Conservation (phyloP, 35 echinoderm and acorn worm genomes). For the Ophioderma brevispina region DNA sequence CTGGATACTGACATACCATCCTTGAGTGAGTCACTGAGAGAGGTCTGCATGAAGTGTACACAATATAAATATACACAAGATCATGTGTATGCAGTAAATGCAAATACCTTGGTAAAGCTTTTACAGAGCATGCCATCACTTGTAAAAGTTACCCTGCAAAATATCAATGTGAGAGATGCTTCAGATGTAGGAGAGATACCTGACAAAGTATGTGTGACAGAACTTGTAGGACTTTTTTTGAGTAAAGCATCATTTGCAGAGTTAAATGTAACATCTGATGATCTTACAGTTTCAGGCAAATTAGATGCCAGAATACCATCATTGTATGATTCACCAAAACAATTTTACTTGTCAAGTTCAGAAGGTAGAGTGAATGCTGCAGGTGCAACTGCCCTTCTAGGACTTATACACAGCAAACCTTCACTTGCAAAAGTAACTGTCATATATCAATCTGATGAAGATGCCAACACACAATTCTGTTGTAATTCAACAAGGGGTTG, state of each 20-base stretch:
- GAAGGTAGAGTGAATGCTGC: no score
- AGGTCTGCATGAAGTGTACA: not conserved
- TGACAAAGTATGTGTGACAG: no score
- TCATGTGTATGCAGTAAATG: not conserved
- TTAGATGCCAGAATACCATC: not conserved
- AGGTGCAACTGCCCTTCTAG: not conserved
- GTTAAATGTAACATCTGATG: not conserved
- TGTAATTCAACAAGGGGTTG: not conserved
- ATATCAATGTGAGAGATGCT: no score
- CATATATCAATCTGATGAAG: not conserved
- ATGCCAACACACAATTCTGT: not conserved
- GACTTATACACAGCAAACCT: not conserved
- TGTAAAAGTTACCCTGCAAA: not conserved
- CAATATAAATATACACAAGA: no score
- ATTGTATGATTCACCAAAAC: not conserved
- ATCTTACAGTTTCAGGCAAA: not conserved
- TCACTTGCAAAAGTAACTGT: not conserved
- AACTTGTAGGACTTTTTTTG: not conserved
- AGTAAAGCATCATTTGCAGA: not conserved
- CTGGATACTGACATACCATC: not conserved
- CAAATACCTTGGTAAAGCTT: not conserved
- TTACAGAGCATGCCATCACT: not conserved
- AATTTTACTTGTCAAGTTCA: not conserved
- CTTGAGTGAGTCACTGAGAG: not conserved
- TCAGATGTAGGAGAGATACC: no score